Evolutionary conservation across 2,888 invertebrate species (phyloP).

Genomic region (Nycteola revayana): DNA sequence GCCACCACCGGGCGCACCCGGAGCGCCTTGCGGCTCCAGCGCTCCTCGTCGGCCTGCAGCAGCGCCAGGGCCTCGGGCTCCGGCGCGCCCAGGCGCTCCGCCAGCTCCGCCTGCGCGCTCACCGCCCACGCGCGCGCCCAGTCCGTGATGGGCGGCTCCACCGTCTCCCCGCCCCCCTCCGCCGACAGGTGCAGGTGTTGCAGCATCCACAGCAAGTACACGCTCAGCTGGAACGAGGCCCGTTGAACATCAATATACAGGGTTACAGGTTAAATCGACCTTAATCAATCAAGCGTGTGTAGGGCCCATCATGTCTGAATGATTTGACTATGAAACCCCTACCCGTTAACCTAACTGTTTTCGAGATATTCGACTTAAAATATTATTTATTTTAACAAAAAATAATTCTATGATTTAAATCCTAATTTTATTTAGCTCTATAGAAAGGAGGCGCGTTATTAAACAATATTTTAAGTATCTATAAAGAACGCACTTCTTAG

Average conservation of each 20-base stretch:
- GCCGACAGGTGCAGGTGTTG: slow-evolving; percentile 53
- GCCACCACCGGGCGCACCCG: slow-evolving; percentile 30
- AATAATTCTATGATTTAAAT: too few relatives aligned
- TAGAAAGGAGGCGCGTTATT: too few relatives aligned
- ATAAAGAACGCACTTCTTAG: too few relatives aligned
- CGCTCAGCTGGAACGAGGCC: slow-evolving; percentile 65
- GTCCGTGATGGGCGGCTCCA: slow-evolving; percentile 66
- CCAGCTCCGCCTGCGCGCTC: slow-evolving; percentile 55
- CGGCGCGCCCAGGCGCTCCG: slow-evolving; percentile 46
- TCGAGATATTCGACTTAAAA: too few relatives aligned
- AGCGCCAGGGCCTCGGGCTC: slow-evolving; percentile 50
- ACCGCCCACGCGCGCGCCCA: slow-evolving; percentile 74
- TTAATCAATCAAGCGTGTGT: too few relatives aligned
- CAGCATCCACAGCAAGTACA: slow-evolving; percentile 62
- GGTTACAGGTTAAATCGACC: background rate
- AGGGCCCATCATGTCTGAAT: too few relatives aligned
- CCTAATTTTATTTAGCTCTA: too few relatives aligned
- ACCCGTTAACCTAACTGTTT: too few relatives aligned
- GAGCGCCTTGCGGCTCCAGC: slow-evolving; percentile 39
- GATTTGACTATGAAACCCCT: too few relatives aligned
- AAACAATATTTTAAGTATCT: too few relatives aligned
- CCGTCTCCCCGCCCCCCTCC: slow-evolving; percentile 35
- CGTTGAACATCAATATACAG: background rate
- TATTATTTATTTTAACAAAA: too few relatives aligned
- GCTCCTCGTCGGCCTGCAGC: slow-evolving; percentile 45